A percentile compares a stretch with the other conserved stretches of the same genome.
Conservation (phyloP, 2,888 invertebrate genomes). For the Philereme vetulata region DNA sequence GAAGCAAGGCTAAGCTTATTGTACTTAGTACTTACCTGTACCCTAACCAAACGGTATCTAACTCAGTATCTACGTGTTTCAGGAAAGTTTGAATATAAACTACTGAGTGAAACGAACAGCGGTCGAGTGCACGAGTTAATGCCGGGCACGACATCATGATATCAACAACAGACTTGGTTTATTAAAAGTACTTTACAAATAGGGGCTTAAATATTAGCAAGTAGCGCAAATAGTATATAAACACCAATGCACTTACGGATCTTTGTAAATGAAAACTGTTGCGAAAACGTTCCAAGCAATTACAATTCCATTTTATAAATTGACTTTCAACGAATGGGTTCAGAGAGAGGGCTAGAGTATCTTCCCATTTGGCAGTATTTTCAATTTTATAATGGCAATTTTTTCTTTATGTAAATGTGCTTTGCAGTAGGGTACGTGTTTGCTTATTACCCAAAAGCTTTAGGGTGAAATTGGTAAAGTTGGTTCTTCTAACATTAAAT, state of each 20-base stretch:
- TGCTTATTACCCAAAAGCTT: constrained; percentile 18
- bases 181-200: constrained; percentile 9
- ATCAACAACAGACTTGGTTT: constrained; percentile 13
- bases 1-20: constrained; percentile 13
- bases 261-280: constrained; percentile 37
- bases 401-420: constrained; percentile 39
- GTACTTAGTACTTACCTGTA: not conserved
- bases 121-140: constrained; percentile 21
- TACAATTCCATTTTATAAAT: constrained; percentile 51
- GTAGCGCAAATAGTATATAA: constrained; percentile 16
- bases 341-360: constrained; percentile 23
- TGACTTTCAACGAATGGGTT: constrained; percentile 44
- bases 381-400: constrained; percentile 39
- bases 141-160: constrained; percentile 20
- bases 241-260: constrained; percentile 25
- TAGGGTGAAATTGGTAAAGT: constrained; percentile 26
- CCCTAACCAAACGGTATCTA: constrained; percentile 11
- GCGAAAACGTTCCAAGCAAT: constrained; percentile 38
- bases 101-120: constrained; percentile 20
- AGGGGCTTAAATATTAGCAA: constrained; percentile 4
- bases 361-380: constrained; percentile 31
- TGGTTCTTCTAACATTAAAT: constrained; percentile 20
- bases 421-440: constrained; percentile 30
- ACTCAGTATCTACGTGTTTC: constrained; percentile 16
- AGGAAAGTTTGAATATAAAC: constrained; percentile 17